Percentiles rank a stretch among this genome's conserved stretches.
phyloP scores from a whole-genome alignment of 2,797 vertebrate species.

The Uromys caudimaculatus region DNA sequence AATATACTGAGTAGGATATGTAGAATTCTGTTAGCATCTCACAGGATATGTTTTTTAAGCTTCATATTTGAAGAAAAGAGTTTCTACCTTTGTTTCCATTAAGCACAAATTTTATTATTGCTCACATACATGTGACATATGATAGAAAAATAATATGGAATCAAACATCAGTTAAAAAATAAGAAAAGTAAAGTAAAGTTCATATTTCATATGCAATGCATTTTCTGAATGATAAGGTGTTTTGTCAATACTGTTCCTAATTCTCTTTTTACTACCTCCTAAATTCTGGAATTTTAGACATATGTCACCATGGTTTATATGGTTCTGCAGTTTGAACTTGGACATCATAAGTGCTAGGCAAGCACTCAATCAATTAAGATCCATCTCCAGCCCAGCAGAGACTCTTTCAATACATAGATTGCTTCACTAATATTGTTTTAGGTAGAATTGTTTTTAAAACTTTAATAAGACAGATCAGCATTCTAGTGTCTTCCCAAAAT shows the following conservation, averaged over 20 bases:
- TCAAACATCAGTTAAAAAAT: constrained; percentile 16
- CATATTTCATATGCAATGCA: not conserved
- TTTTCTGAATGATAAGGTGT: not conserved
- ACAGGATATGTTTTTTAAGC: constrained; percentile 43
- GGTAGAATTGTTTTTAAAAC: constrained; percentile 19
- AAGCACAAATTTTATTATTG: not conserved
- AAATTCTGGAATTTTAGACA: not conserved
- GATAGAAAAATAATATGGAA: not conserved
- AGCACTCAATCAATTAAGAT: too few relatives aligned
- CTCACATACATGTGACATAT: not conserved
- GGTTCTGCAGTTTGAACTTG: not conserved
- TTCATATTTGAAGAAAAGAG: constrained; percentile 48
- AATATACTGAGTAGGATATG: not conserved
- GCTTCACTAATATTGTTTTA: constrained; percentile 29
- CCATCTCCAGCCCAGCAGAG: not conserved
- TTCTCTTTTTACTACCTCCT: not conserved
- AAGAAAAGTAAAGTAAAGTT: not conserved
- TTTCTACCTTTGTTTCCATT: constrained; percentile 22
- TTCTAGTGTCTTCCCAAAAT: not conserved
- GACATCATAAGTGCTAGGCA: not conserved
- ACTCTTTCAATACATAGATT: not conserved
- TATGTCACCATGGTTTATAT: not conserved
- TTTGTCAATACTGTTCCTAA: not conserved
- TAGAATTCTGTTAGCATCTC: constrained; percentile 34
- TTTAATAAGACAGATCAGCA: not conserved